phyloP scores from a whole-genome alignment of 2,888 invertebrate species.

The Ormyrus nitidulus region DNA sequence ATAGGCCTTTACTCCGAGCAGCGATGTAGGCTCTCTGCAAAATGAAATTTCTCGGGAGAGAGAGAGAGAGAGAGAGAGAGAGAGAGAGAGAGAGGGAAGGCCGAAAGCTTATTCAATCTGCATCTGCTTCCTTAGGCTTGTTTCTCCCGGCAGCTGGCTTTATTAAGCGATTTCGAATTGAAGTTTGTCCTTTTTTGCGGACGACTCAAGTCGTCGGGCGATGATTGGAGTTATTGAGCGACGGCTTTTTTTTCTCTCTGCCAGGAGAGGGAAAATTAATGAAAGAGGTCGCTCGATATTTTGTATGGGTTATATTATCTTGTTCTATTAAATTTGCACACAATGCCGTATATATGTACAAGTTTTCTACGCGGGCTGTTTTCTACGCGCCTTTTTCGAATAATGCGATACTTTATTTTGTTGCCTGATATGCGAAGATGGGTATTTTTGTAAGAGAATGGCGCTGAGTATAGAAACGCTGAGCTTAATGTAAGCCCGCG shows the following conservation, averaged over 20 bases:
- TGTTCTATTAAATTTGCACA: conserved; percentile 9
- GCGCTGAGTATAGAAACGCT: too few species aligned
- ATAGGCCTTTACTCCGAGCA: not conserved
- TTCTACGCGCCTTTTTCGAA: too few species aligned
- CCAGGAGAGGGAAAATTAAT: conserved; percentile 6
- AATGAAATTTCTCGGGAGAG: too few species aligned
- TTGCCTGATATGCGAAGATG: too few species aligned
- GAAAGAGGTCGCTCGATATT: conserved; percentile 14
- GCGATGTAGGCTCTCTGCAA: not conserved
- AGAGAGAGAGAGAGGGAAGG: too few species aligned
- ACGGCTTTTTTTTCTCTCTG: not conserved
- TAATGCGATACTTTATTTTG: too few species aligned
- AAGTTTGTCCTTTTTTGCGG: not conserved
- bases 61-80: too few species aligned
- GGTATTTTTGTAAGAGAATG: too few species aligned
- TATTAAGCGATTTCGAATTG: conserved; percentile 26
- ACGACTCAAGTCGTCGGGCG: not conserved
- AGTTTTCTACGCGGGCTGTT: not conserved
- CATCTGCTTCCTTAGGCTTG: too few species aligned
- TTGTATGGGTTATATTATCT: not conserved
- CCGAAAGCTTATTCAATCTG: too few species aligned
- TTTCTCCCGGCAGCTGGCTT: not conserved
- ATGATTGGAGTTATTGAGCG: conserved; percentile 1
- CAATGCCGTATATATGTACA: not conserved
- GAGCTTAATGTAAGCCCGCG: too few species aligned